Evolutionary conservation across 2,113 vertebrate genomes (phyloP).

Genomic region (Reinhardtius hippoglossoides): DNA sequence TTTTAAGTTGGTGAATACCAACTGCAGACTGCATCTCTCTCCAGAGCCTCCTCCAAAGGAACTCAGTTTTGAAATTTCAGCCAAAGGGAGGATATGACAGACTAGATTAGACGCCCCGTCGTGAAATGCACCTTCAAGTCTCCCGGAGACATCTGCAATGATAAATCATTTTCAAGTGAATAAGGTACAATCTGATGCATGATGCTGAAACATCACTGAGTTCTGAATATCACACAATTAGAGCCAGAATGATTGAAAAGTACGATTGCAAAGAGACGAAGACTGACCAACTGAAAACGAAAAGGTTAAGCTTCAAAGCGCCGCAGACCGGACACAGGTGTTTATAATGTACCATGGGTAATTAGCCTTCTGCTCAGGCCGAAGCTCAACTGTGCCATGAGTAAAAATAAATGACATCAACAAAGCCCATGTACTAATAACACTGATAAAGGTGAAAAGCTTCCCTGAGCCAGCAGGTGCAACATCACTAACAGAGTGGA

Average conservation of each 20-base stretch:
- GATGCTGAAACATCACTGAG: background rate
- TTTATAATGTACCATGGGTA: constrained; percentile 10
- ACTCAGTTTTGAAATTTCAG: constrained; percentile 21
- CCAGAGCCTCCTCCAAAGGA: constrained; percentile 32
- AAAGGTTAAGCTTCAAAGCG: background rate
- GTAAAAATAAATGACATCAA: constrained; percentile 1
- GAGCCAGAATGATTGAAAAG: background rate
- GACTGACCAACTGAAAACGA: background rate
- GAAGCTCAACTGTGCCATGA: background rate
- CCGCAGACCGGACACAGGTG: constrained; percentile 1
- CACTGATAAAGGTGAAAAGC: constrained; percentile 6
- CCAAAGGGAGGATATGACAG: constrained; percentile 23
- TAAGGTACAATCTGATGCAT: constrained; percentile 1
- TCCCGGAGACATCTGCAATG: background rate
- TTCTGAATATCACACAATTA: background rate
- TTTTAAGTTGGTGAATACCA: constrained; percentile 40
- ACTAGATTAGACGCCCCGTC: constrained; percentile 13
- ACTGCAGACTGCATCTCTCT: constrained; percentile 59
- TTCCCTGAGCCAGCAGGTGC: constrained; percentile 2
- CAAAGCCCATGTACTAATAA: constrained; percentile 18
- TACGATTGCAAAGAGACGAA: background rate
- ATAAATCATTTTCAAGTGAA: constrained; percentile 8
- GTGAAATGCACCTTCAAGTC: background rate
- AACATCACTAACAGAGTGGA: constrained; percentile 5
- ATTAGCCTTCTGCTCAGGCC: constrained; percentile 20